Evolutionary conservation across 53 echinoderm and acorn worm species (phyloP).

Genomic region (Stichopus horrens): DNA sequence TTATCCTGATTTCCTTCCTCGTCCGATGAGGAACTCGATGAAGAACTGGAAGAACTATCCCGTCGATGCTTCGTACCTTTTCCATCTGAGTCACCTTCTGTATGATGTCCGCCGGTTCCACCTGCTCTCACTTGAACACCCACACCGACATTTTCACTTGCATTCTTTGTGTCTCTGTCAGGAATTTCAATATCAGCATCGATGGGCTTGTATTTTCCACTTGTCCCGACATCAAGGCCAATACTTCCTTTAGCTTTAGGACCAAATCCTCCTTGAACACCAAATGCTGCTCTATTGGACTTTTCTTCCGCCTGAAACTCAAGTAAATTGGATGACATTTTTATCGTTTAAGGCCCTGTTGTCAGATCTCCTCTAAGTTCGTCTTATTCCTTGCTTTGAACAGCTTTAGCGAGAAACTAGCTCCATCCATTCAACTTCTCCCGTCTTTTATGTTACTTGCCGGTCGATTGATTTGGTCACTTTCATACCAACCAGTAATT

Average conservation of each 20-base stretch:
- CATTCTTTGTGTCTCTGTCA: not conserved
- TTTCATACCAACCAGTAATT: no score
- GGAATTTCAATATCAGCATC: constrained; percentile 29
- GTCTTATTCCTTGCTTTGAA: no score
- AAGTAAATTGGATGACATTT: not conserved
- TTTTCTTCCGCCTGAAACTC: constrained; percentile 17
- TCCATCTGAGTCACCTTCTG: not conserved
- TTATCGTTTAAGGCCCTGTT: not conserved
- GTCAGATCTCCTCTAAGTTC: no score
- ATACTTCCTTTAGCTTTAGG: not conserved
- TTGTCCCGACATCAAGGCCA: constrained; percentile 21
- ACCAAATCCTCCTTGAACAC: not conserved
- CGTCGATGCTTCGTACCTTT: not conserved
- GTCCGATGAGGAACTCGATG: constrained; percentile 15
- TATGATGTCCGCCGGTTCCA: not conserved
- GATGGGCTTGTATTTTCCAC: constrained; percentile 20
- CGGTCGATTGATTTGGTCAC: no score
- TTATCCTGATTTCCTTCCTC: not conserved
- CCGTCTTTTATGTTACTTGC: no score
- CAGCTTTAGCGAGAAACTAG: no score
- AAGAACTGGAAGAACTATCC: constrained; percentile 23
- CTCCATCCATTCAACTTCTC: no score
- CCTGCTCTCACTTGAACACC: constrained; percentile 8
- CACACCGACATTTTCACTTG: not conserved
- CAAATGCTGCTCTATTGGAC: not conserved